phyloP scores from a whole-genome alignment of 2,113 vertebrate genomes.

The Menidia beryllina region DNA sequence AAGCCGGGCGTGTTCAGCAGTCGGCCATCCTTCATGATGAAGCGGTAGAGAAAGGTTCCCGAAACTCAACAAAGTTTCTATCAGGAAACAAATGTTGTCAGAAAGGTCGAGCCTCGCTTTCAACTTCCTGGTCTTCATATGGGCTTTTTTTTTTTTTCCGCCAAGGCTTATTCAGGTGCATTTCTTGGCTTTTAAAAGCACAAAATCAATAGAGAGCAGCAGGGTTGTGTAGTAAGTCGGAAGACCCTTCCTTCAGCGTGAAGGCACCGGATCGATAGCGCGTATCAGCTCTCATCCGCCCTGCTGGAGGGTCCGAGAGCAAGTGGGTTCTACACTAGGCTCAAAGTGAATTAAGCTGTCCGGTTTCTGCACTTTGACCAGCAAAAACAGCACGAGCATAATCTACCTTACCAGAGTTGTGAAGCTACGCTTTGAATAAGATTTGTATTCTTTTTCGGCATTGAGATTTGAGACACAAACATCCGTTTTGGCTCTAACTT shows the following conservation, averaged over 20 bases:
- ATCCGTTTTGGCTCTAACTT: too few relatives aligned
- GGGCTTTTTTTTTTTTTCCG: conserved; percentile 19
- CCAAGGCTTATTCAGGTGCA: conserved; percentile 36
- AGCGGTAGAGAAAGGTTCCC: conserved; percentile 2
- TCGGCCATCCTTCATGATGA: background rate
- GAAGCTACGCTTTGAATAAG: too few relatives aligned
- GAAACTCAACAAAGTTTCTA: conserved; percentile 5
- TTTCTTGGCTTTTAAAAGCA: conserved; percentile 60
- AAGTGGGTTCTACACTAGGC: conserved; percentile 15
- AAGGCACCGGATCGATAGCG: conserved; percentile 60
- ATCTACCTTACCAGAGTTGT: too few relatives aligned
- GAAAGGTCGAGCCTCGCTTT: conserved; percentile 42
- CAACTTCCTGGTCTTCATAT: conserved; percentile 24
- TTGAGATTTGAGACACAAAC: too few relatives aligned
- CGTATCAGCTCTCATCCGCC: conserved; percentile 48
- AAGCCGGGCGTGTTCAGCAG: background rate
- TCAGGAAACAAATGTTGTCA: conserved; percentile 3
- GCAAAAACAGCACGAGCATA: background rate
- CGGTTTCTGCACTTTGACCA: conserved; percentile 5
- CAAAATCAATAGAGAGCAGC: conserved; percentile 66
- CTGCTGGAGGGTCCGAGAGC: conserved; percentile 68
- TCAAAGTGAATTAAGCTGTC: conserved; percentile 25
- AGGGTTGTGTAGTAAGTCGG: conserved; percentile 48
- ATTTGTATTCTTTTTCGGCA: too few relatives aligned
- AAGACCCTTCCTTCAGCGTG: conserved; percentile 54